Evolutionary conservation across 1,140 invertebrate species (phyloP), one percentile per base, ranked within the genome.

Genomic region (Heliconius congener): DNA sequence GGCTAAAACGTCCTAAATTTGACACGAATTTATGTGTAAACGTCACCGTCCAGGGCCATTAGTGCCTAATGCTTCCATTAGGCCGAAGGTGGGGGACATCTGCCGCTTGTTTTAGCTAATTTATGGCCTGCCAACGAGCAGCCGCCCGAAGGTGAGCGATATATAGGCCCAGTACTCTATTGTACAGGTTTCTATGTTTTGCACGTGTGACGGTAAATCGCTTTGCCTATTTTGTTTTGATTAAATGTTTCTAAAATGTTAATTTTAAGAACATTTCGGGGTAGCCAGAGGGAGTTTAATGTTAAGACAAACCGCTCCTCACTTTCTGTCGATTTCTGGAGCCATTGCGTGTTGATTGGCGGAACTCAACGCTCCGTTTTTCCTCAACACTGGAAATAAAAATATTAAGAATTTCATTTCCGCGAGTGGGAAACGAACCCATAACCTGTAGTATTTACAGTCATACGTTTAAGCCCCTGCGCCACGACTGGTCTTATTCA

Each of bases 41-140:
- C 92, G 93, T 94, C 93, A 92, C 81, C 87, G 88, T 88, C 89
- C 87, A 85, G 80, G 82, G 83, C 93, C 92, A 94, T 94, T 94
- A 94, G 93, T 90, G 84, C 81, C 93, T 93, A 93, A 94, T 94
- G 92, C 88, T 81, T 82, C 89, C 91, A 93, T 94, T 93, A 94
- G 85, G 73, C 76, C 50, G 79, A 80, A 77, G 79, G 76, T 80
- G 83, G 82, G 77, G 74, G 80, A 86, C 93, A 93, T 91, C 90
- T 94, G 93, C 86, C 89, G 91, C 93, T 93, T 94, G 93, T 94
- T 94, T 94, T 91, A 91, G 85, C 87, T 93, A 94, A 94, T 94
- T 93, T 94, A 94, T 93, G 88, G 87, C 80, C 86, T 80, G 76
- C 84, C 85, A 85, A 88, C 89, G 87, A 83, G 84, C 83, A 82